These are phyloP conservation scores for Ceyx melanurus DNA, from an alignment of 2,113 vertebrate species.

Conservation along the genomic window DNA sequence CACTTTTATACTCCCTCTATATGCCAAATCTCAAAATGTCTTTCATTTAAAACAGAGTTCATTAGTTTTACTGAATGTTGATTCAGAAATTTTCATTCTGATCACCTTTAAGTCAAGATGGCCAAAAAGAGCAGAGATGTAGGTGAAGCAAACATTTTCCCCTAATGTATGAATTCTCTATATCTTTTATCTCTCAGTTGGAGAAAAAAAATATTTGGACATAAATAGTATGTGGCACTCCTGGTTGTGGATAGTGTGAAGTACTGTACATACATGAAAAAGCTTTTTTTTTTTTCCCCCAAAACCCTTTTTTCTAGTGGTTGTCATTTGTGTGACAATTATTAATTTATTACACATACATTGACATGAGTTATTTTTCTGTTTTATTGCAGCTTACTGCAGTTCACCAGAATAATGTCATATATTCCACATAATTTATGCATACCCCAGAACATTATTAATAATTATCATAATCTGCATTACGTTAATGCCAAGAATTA, in stretches of 20 bases:
- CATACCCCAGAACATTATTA: neutral
- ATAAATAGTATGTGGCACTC: neutral
- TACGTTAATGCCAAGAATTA: neutral
- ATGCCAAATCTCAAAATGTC: neutral
- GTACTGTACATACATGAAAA: neutral
- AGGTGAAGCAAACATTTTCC: neutral
- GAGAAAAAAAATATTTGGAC: neutral
- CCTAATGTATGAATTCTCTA: neutral
- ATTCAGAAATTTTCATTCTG: neutral
- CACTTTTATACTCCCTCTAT: too few species aligned
- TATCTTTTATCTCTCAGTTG: neutral
- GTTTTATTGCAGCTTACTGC: neutral
- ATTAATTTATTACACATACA: neutral
- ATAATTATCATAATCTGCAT: constrained; percentile 42
- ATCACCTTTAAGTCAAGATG: neutral
- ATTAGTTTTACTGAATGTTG: neutral
- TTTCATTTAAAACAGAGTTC: neutral
- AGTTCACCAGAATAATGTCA: neutral
- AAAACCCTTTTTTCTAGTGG: neutral
- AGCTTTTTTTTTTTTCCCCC: neutral
- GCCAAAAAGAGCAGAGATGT: neutral
- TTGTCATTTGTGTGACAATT: neutral
- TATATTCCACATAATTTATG: constrained; percentile 1
- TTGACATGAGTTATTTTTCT: neutral
- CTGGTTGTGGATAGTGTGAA: neutral